Base-by-base conservation (phyloP, 2,888 invertebrate species). In the Anoncus sp. region DNA sequence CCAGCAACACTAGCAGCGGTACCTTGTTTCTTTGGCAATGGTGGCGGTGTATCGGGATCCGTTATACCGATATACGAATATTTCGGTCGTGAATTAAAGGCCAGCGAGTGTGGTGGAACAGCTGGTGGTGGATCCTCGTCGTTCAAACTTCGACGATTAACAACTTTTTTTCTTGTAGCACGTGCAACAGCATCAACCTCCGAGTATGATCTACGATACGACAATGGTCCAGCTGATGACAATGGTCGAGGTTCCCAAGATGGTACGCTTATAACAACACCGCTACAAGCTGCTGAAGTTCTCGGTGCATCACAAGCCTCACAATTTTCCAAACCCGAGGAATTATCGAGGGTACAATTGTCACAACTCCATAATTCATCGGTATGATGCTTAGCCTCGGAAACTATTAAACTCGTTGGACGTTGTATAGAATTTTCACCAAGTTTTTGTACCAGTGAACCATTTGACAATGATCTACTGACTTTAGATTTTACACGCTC, bases 271-370 rank as follows among this genome's bases (percentile, higher is more conserved):
- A 92, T 92, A 14, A 92, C 91, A 22, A 92, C 91, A 7, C 92
- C 92, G 72, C 92, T 92, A 63, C 91, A 89, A 1, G 91, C 91
- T 18, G 91, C 92, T 57, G 94, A 93, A 70, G 92, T 92, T 82
- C 94, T 92, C 0, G 96, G 96, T 0, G 95, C 94, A 84, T 96
- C 93, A 85, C 97, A 97, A 0, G 96, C 95, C 85, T 95, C 95
- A 89, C 97, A 97, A 77, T 95, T 93, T 6, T 94, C 93, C 77
- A 93, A 92, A 31, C 93, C 93, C 0, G 93, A 93, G 65, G 94
- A 93, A 91, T 97, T 97, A 82, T 96, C 94, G 40, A 96, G 91
- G 0, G 97, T 97, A 88, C 97, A 97, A 85, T 95, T 94, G 83
- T 93, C 93, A 87, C 96, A 96, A 14, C 95, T 94, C 96, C 96